Conservation (phyloP, 2,113 vertebrate genomes). For the Pontoporia blainvillei region DNA sequence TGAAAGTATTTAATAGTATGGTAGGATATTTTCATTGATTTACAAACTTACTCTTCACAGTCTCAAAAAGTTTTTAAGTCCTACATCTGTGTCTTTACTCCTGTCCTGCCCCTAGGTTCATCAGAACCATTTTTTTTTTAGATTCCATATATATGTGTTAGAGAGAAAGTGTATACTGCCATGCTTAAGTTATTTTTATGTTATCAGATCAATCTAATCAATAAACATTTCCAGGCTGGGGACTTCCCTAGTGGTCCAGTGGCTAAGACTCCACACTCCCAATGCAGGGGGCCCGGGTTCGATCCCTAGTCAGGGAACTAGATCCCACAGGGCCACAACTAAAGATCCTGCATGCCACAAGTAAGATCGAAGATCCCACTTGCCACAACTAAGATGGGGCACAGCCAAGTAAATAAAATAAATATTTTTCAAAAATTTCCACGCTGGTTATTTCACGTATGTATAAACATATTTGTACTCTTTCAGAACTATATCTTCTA, state of each 20-base stretch:
- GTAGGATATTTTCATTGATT: not conserved
- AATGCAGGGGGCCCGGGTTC: too few species aligned
- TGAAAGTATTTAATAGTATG: not conserved
- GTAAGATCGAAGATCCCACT: too few species aligned
- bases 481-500: not conserved
- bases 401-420: too few species aligned
- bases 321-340: too few species aligned
- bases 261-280: too few species aligned
- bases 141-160: not conserved
- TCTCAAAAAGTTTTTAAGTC: not conserved
- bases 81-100: too few species aligned
- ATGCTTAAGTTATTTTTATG: constrained; percentile 1
- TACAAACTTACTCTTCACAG: not conserved
- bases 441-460: not conserved
- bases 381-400: too few species aligned
- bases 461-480: not conserved
- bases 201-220: not conserved
- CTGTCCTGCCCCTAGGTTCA: too few species aligned
- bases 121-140: too few species aligned
- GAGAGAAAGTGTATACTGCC: not conserved
- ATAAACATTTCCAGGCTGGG: not conserved
- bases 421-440: accelerated
- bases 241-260: too few species aligned
- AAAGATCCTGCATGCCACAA: too few species aligned
- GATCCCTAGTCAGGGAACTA: too few species aligned